Percentiles rank a stretch among this genome's conserved stretches.
Evolutionary conservation across 2,113 vertebrate species (phyloP).

Genomic region (Poecilia latipinna): DNA sequence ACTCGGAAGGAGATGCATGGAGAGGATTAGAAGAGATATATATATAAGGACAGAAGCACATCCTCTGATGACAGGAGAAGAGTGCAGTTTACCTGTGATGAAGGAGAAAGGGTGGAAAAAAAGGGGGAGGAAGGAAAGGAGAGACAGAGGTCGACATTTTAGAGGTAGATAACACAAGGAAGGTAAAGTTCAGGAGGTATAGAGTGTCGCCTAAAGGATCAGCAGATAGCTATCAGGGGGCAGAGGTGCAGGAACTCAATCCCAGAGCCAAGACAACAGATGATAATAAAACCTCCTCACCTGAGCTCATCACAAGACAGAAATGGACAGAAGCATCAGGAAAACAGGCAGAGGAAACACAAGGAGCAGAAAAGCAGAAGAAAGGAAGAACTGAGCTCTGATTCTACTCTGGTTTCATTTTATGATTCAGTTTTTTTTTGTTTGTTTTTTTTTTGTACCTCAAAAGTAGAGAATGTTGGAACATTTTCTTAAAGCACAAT

Average conservation of each 20-base stretch:
- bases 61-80: background rate
- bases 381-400: slow-evolving; percentile 7
- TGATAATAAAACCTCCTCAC: slow-evolving; percentile 68
- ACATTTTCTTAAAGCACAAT: background rate
- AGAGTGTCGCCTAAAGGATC: slow-evolving; percentile 66
- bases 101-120: slow-evolving; percentile 23
- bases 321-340: slow-evolving; percentile 30
- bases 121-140: slow-evolving; percentile 35
- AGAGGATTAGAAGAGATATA: slow-evolving; percentile 35
- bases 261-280: slow-evolving; percentile 50
- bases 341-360: slow-evolving; percentile 5
- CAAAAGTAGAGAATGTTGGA: background rate
- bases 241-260: slow-evolving; percentile 70
- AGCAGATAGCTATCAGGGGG: slow-evolving; percentile 45
- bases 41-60: background rate
- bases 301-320: slow-evolving; percentile 34
- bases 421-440: background rate
- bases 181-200: slow-evolving; percentile 67
- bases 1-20: slow-evolving; percentile 33
- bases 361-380: background rate
- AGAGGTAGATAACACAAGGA: slow-evolving; percentile 62
- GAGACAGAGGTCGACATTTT: slow-evolving; percentile 40
- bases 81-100: slow-evolving; percentile 33
- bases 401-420: background rate
- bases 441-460: background rate